A percentile compares a stretch with the other conserved stretches of the same genome.
phyloP scores from a whole-genome alignment of 2,113 vertebrate species.

The Corythaeola cristata region DNA sequence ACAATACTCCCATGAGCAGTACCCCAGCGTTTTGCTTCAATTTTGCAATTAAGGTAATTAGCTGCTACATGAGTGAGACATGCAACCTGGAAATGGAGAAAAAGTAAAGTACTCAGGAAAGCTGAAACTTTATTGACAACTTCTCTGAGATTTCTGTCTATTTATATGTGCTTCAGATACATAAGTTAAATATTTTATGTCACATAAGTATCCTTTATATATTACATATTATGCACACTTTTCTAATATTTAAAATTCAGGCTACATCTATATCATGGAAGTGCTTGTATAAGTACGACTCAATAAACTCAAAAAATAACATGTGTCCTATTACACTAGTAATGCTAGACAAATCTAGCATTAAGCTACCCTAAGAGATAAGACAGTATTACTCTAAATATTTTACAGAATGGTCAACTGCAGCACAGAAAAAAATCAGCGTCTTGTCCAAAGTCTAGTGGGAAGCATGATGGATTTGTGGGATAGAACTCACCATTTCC shows the following conservation, averaged over 20 bases:
- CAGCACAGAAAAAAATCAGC: neutral
- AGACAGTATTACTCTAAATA: neutral
- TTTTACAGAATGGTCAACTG: neutral
- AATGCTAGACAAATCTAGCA: neutral
- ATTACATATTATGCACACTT: neutral
- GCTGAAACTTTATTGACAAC: neutral
- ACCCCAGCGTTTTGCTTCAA: constrained; percentile 83
- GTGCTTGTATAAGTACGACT: neutral
- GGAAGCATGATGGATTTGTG: neutral
- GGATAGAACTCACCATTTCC: neutral
- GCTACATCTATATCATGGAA: neutral
- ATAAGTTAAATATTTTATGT: neutral
- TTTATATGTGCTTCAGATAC: neutral
- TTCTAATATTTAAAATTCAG: neutral
- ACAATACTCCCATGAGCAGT: constrained; percentile 88
- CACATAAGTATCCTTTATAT: neutral
- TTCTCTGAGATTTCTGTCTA: neutral
- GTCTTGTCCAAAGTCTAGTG: neutral
- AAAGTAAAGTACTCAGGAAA: neutral
- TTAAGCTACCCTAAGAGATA: neutral
- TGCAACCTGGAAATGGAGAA: constrained; percentile 77
- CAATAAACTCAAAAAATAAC: neutral
- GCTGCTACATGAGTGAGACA: constrained; percentile 86
- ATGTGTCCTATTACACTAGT: neutral
- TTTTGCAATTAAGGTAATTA: constrained; percentile 83